phyloP scores from a whole-genome alignment of 2,888 invertebrate species.

The Trichopoda pennipes region DNA sequence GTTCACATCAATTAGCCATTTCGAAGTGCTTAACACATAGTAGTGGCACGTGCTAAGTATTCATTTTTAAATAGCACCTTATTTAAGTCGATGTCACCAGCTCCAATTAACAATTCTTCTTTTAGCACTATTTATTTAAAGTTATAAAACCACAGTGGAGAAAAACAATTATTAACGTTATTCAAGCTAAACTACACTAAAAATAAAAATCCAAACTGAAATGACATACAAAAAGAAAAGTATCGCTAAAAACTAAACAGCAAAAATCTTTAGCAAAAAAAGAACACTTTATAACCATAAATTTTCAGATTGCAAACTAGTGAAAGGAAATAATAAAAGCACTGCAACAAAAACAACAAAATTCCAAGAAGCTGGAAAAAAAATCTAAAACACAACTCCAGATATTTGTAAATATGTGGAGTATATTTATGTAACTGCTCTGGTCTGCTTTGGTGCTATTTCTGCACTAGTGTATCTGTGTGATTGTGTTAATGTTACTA shows the following conservation, averaged over 20 bases:
- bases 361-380: slow-evolving; percentile 26
- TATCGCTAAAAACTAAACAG: slow-evolving; percentile 12
- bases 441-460: background rate
- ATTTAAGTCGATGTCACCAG: background rate
- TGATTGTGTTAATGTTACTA: slow-evolving; percentile 50
- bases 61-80: no score
- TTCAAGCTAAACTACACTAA: slow-evolving; percentile 24
- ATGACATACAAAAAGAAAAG: slow-evolving; percentile 3
- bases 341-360: slow-evolving; percentile 24
- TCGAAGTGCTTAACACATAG: no score
- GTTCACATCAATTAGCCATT: no score
- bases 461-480: background rate
- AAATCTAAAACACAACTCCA: no score
- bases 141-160: background rate
- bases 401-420: slow-evolving; percentile 4
- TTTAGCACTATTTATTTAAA: background rate
- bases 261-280: slow-evolving; percentile 3
- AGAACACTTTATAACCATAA: slow-evolving; percentile 21
- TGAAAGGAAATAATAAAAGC: slow-evolving; percentile 59
- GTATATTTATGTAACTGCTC: background rate
- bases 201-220: background rate
- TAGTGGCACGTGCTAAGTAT: no score
- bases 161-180: slow-evolving; percentile 4
- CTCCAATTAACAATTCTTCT: no score
- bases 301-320: slow-evolving; percentile 49